Evolutionary conservation across 1,140 invertebrate genomes (phyloP).

Genomic region (Temnothorax longispinosus): DNA sequence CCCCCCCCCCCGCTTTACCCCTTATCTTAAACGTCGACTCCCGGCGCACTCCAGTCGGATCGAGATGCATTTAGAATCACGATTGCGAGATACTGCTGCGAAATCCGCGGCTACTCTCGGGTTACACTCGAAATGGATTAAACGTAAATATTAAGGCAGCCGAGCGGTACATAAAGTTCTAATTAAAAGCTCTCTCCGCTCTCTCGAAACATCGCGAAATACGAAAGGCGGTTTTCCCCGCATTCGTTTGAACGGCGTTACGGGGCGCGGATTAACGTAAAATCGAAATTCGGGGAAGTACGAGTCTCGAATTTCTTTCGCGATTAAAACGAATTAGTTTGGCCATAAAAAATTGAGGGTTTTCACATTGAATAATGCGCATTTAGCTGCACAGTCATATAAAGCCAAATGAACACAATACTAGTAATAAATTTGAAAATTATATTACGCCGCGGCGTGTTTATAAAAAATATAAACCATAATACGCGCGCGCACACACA

Average conservation of each 20-base stretch:
- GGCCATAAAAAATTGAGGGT: neutral
- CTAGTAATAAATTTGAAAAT: conserved; percentile 7
- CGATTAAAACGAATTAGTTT: conserved; percentile 32
- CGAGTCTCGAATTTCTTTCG: conserved; percentile 20
- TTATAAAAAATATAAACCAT: conserved; percentile 17
- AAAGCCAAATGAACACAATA: conserved; percentile 8
- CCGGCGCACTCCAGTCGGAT: neutral
- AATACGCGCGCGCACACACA: neutral
- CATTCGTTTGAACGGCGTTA: conserved; percentile 31
- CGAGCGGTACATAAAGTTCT: conserved; percentile 59
- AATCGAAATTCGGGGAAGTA: conserved; percentile 26
- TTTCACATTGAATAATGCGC: neutral
- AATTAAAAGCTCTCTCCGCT: conserved; percentile 51
- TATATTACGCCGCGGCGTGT: conserved; percentile 8
- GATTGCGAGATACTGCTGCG: conserved; percentile 41
- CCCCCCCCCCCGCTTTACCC: neutral
- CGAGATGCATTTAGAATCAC: conserved; percentile 39
- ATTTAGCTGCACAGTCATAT: neutral
- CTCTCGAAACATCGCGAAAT: conserved; percentile 19
- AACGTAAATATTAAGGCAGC: conserved; percentile 60
- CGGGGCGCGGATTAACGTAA: conserved; percentile 10
- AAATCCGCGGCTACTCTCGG: conserved; percentile 39
- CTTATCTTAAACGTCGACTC: neutral
- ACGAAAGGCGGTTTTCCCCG: conserved; percentile 41
- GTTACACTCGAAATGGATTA: conserved; percentile 57